Percentiles rank a stretch among this genome's conserved stretches.
These are phyloP conservation scores for Pocillopora meandrina DNA, from an alignment of 92 coral and sea anemone species.

Conservation along the genomic window DNA sequence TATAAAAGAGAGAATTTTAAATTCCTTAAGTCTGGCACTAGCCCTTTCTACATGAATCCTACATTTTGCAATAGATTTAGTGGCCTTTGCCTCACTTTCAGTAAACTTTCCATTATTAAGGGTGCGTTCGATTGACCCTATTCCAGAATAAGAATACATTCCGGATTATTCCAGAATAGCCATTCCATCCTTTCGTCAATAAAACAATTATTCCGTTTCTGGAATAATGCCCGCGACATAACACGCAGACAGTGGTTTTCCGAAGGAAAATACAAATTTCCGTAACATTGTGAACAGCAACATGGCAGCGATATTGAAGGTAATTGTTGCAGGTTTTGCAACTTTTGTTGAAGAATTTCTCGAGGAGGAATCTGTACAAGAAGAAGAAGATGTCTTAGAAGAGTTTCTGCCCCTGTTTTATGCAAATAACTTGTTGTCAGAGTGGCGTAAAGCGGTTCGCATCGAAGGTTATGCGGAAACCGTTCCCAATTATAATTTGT, in stretches of 20 bases:
- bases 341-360: not conserved
- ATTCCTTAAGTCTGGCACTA: too few species aligned
- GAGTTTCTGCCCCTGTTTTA: too few species aligned
- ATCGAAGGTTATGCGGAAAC: slow-evolving; percentile 46
- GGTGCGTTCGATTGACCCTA: slow-evolving; percentile 6
- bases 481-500: slow-evolving; percentile 27
- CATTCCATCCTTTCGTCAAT: slow-evolving; percentile 1
- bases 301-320: slow-evolving; percentile 8
- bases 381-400: not conserved
- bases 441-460: slow-evolving; percentile 31
- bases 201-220: slow-evolving; percentile 20
- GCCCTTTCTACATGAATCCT: too few species aligned
- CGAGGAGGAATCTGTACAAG: not conserved
- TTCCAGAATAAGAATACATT: slow-evolving; percentile 15
- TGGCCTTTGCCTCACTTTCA: too few species aligned
- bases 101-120: not conserved
- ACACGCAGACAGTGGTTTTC: slow-evolving; percentile 13
- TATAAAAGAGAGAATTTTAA: too few species aligned
- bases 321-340: not conserved
- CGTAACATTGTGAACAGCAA: not conserved
- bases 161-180: slow-evolving; percentile 23
- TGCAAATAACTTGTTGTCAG: slow-evolving; percentile 5
- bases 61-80: too few species aligned
- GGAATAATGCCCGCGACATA: slow-evolving; percentile 13
- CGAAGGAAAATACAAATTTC: slow-evolving; percentile 9